phyloP scores from a whole-genome alignment of 2,888 invertebrate genomes.

The Subacronicta megacephala region DNA sequence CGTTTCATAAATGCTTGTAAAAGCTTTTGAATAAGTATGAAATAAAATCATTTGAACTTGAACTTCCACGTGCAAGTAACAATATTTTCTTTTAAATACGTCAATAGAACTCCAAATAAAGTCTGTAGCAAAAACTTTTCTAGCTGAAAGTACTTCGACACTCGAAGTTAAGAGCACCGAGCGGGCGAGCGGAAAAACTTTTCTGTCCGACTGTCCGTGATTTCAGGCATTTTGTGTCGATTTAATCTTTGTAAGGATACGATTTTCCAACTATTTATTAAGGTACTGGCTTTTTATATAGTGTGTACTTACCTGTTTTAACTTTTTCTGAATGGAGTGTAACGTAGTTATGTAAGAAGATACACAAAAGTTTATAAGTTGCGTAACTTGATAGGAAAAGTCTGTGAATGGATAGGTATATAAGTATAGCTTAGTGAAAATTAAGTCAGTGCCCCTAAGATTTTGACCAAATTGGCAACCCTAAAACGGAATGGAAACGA shows the following conservation, averaged over 20 bases:
- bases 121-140: slow-evolving; percentile 34
- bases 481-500: no score
- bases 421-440: no score
- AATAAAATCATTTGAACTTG: no score
- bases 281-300: slow-evolving; percentile 32
- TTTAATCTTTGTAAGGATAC: slow-evolving; percentile 31
- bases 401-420: no score
- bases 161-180: slow-evolving; percentile 44
- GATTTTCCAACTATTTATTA: slow-evolving; percentile 18
- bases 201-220: slow-evolving; percentile 40
- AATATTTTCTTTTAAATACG: slow-evolving; percentile 44
- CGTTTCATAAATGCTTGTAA: no score
- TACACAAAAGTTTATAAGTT: no score
- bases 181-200: slow-evolving; percentile 44
- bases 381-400: no score
- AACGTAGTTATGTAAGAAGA: no score
- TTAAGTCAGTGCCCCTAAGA: no score
- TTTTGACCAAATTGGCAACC: no score
- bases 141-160: slow-evolving; percentile 51
- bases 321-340: neutral
- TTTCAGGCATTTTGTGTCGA: slow-evolving; percentile 40
- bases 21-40: no score
- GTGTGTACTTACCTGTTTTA: slow-evolving; percentile 23
- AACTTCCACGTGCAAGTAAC: no score
- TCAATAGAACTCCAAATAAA: slow-evolving; percentile 52